Conservation (phyloP, 2,113 vertebrate genomes). For the Alethe castanea region DNA sequence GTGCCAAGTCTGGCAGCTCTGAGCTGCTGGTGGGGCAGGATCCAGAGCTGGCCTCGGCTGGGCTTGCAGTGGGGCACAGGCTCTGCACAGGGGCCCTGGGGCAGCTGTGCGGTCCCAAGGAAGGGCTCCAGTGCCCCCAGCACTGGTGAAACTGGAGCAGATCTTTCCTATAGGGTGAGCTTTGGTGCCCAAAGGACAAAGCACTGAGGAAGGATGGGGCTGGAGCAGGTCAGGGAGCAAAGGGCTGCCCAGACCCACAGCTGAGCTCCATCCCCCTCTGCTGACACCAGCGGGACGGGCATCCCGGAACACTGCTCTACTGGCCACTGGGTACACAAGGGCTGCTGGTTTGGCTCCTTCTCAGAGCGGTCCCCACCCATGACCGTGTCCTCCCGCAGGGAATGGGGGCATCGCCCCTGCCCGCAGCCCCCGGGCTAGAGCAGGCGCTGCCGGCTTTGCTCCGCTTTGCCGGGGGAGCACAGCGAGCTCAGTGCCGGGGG, state of each 20-base stretch:
- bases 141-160: not conserved
- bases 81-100: not conserved
- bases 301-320: not conserved
- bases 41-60: not conserved
- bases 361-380: fast-evolving
- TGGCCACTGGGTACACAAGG: fast-evolving
- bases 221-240: not conserved
- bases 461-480: not conserved
- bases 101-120: not conserved
- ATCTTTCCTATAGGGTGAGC: not conserved
- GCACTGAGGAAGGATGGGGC: fast-evolving
- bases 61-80: not conserved
- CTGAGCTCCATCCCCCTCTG: not conserved
- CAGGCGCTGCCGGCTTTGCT: not conserved
- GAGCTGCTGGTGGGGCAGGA: not conserved
- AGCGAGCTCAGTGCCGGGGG: not conserved
- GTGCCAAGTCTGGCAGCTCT: not conserved
- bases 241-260: fast-evolving
- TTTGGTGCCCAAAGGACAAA: fast-evolving
- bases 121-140: not conserved
- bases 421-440: not conserved
- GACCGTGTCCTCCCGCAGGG: fast-evolving
- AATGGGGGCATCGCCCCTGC: fast-evolving
- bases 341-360: not conserved
- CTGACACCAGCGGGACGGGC: fast-evolving